Conservation (phyloP, 2,797 vertebrate genomes). For the Epinephelus awoara region DNA sequence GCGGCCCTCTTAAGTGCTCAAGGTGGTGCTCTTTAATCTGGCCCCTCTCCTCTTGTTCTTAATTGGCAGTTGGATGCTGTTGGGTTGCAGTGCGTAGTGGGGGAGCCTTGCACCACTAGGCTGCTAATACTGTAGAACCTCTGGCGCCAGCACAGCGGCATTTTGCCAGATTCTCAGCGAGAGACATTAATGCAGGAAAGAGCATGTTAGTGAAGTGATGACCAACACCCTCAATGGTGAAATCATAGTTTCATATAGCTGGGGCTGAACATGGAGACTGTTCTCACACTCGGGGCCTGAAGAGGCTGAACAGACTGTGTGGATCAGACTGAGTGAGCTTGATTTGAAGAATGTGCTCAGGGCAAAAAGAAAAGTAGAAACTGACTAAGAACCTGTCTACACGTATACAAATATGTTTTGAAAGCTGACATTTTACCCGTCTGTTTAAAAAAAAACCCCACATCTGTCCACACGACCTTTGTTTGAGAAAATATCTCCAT, state of each 20-base stretch:
- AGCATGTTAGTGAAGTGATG: slow-evolving; percentile 25
- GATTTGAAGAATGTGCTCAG: too few relatives aligned
- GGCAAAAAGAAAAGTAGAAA: too few relatives aligned
- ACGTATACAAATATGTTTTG: too few relatives aligned
- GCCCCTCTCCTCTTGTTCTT: slow-evolving; percentile 72
- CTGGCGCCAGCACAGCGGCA: slow-evolving; percentile 52
- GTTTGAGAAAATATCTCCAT: too few relatives aligned
- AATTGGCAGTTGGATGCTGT: slow-evolving; percentile 76
- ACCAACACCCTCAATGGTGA: slow-evolving; percentile 45
- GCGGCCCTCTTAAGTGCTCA: slow-evolving; percentile 66
- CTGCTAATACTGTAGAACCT: slow-evolving; percentile 57
- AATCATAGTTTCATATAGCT: slow-evolving; percentile 43
- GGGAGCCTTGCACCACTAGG: slow-evolving; percentile 36
- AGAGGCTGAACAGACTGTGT: background rate
- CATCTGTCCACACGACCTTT: too few relatives aligned
- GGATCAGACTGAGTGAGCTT: too few relatives aligned
- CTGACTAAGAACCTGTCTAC: too few relatives aligned
- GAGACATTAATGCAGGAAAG: slow-evolving; percentile 36
- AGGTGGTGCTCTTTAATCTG: slow-evolving; percentile 79
- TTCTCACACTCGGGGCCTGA: slow-evolving; percentile 16
- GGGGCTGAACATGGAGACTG: slow-evolving; percentile 27
- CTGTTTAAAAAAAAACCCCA: too few relatives aligned
- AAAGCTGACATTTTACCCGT: too few relatives aligned
- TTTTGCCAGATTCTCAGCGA: slow-evolving; percentile 59
- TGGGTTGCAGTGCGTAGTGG: slow-evolving; percentile 48